Conservation (phyloP, 2,888 invertebrate species). For the Neoascia interrupta region DNA sequence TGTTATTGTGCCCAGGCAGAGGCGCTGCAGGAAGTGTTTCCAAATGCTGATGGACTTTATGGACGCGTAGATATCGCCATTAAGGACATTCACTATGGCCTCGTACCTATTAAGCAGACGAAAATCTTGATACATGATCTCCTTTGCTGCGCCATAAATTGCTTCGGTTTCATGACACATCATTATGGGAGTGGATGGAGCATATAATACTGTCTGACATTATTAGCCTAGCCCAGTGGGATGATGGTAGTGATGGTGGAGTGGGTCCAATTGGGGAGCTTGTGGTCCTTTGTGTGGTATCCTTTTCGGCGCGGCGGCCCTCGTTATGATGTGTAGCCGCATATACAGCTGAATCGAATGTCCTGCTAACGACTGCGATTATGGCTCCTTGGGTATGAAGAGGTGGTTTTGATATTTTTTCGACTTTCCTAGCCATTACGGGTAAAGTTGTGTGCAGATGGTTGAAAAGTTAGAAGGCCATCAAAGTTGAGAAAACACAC, state of each 20-base stretch:
- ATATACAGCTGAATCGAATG: conserved; percentile 28
- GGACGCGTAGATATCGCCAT: conserved; percentile 62
- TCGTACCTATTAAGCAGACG: conserved; percentile 44
- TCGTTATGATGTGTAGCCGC: conserved; percentile 39
- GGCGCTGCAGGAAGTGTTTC: conserved; percentile 49
- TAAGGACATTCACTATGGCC: conserved; percentile 56
- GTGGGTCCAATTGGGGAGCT: background rate
- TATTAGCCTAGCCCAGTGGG: conserved; percentile 36
- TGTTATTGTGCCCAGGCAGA: conserved; percentile 2
- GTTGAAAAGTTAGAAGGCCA: conserved; percentile 2
- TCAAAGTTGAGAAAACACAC: background rate
- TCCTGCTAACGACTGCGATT: conserved; percentile 46
- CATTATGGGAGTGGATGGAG: conserved; percentile 63
- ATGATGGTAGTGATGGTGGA: background rate
- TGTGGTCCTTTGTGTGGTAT: conserved; percentile 23
- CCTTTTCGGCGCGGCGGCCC: conserved; percentile 29
- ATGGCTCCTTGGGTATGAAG: background rate
- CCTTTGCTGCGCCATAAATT: conserved; percentile 65
- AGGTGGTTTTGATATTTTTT: background rate
- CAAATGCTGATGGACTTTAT: conserved; percentile 64
- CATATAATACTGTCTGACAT: conserved; percentile 52
- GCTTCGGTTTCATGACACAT: conserved; percentile 66
- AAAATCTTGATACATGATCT: conserved; percentile 69
- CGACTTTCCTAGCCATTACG: no score
- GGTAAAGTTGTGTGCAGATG: conserved; percentile 29